Evolutionary conservation across 2,888 invertebrate species (phyloP).

Genomic region (Pecten maximus): DNA sequence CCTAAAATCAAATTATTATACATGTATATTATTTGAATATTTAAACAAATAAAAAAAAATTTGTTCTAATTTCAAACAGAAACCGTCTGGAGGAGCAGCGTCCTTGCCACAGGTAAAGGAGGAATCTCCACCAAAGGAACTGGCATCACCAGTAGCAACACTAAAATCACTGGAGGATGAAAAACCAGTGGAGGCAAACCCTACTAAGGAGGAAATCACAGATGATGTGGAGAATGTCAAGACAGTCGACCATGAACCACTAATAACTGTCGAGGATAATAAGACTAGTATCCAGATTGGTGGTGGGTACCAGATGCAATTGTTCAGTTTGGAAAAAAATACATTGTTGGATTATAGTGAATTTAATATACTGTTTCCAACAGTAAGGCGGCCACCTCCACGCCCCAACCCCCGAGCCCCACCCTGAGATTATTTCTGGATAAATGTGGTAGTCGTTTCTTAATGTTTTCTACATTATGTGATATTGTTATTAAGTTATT

Average conservation of each 20-base stretch:
- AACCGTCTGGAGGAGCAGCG: slow-evolving; percentile 43
- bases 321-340: too few species aligned
- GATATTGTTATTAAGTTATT: too few species aligned
- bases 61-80: background rate
- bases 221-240: background rate
- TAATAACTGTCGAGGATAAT: slow-evolving; percentile 40
- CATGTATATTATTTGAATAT: too few species aligned
- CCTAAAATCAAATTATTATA: too few species aligned
- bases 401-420: too few species aligned
- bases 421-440: too few species aligned
- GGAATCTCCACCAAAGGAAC: slow-evolving; percentile 66
- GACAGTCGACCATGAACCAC: background rate
- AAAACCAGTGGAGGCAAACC: background rate
- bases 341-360: too few species aligned
- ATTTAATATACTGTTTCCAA: too few species aligned
- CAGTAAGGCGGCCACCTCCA: too few species aligned
- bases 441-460: too few species aligned
- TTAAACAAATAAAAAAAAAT: too few species aligned
- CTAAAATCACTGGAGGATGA: slow-evolving; percentile 22
- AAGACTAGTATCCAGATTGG: slow-evolving; percentile 47
- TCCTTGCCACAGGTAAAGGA: slow-evolving; percentile 71
- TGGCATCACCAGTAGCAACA: slow-evolving; percentile 9
- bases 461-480: too few species aligned
- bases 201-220: background rate
- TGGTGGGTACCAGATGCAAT: background rate